Evolutionary conservation across 2,797 vertebrate species (phyloP), one percentile per base, ranked within the genome.

Genomic region (Brachyrhaphis roseni): DNA sequence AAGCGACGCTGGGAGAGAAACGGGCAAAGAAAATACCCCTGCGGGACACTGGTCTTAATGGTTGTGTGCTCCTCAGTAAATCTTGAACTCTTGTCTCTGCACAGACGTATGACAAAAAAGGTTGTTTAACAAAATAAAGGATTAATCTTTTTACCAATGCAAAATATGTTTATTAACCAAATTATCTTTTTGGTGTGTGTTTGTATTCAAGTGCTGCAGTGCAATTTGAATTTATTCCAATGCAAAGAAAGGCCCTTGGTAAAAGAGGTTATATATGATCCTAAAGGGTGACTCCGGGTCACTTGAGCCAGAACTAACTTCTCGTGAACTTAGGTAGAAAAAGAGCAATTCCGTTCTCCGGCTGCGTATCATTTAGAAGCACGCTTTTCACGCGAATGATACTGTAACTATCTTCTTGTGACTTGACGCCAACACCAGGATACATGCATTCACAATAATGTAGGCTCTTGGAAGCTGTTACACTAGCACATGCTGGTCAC

Each of bases 401-500:
- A 49, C 45, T 8, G 4, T 73, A 47, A 73, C 34, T 2, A 11
- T 73, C 31, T 51, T 73, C 71, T 49, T 73, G 72, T 47, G 72
- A 73, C 72, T 51, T 73, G 36, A 26, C 3, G 20, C 36, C 64
- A 41, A 41, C 20, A 68, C 36, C 62, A 66, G 34, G 34, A 39
- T 39, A 39, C 62, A 39, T 68, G 20, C 64, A 41, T 68, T 68
- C 36, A 68, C 64, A 68, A 41, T 68, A 11, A 41, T 26, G 10
- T 26, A 41, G 64, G 64, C 23, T 68, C 20, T 18, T 41, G 64
- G 71, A 49, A 72, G 8, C 10, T 43, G 28, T 64, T 31, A 59
- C 73, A 46, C 45, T 28, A 72, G 31, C 80, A 72, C 73, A 43
- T 82, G 75, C 57, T 73, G 49, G 53, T 77, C 72, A 76, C 43